Conservation (phyloP, 2,888 invertebrate species). For the Ormyrus rosae region DNA sequence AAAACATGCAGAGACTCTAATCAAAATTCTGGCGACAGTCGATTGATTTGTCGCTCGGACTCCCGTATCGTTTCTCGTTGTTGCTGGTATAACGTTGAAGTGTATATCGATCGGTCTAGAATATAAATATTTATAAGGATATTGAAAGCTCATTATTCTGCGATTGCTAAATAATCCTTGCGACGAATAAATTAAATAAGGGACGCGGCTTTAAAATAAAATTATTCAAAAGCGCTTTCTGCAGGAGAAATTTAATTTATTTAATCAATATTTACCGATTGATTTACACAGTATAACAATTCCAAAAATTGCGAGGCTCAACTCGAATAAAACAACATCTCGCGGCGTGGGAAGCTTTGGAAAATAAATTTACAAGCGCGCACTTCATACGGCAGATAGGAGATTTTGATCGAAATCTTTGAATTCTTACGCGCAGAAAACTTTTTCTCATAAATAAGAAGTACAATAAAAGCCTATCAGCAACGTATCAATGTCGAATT, state of each 20-base stretch:
- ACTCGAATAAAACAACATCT: too few relatives aligned
- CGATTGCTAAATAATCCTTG: conserved; percentile 59
- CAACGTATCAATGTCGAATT: conserved; percentile 34
- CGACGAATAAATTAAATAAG: conserved; percentile 4
- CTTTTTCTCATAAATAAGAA: too few relatives aligned
- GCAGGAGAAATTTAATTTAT: background rate
- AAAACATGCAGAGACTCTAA: background rate
- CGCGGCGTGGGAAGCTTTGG: too few relatives aligned
- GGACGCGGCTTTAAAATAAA: conserved; percentile 4
- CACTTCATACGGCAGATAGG: too few relatives aligned
- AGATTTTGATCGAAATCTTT: too few relatives aligned
- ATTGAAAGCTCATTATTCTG: conserved; percentile 62
- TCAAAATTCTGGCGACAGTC: conserved; percentile 26
- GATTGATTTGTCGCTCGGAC: conserved; percentile 30
- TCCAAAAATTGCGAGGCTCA: too few relatives aligned
- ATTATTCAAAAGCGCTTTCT: background rate
- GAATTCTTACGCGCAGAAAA: too few relatives aligned
- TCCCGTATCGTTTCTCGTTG: conserved; percentile 22
- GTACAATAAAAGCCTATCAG: too few relatives aligned
- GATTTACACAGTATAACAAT: too few relatives aligned
- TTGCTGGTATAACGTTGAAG: conserved; percentile 2
- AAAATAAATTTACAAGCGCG: too few relatives aligned
- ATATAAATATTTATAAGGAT: conserved; percentile 59
- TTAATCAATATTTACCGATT: conserved; percentile 3
- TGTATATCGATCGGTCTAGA: conserved; percentile 29